Base-by-base conservation (phyloP, 2,888 invertebrate genomes). In the Caenorhabditis imperialis region DNA sequence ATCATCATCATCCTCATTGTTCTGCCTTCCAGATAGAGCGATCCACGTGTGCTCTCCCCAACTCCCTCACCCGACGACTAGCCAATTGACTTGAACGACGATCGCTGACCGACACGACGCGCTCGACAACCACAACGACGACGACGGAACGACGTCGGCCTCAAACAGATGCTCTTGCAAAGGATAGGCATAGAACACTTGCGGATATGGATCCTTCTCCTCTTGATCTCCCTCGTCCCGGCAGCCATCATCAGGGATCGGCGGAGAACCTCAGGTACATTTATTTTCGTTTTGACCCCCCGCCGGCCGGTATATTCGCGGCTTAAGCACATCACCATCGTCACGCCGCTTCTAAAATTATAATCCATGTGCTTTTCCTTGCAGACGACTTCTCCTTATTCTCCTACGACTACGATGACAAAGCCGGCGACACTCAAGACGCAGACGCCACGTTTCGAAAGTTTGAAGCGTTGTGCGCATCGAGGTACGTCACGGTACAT, bases 131-230 rank as follows among this genome's bases (percentile, higher is more conserved):
- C 58, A 69, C 57, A 53, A 53, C 67, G 67, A 58, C 69, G 54
- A 54, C 55, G 55, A 50, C 65, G 54, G 38, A 35, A 51, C 53
- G 54, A 53, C 69, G 60, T 69, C 69, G 69, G 48, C 50, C 54
- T 53, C 38, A 65, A 65, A 72, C 72, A 72, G 72, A 73, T 73
- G 73, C 73, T 74, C 55, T 67, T 74, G 55, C 74, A 74, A 74
- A 67, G 74, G 74, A 74, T 74, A 74, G 74, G 74, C 60, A 67
- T 74, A 67, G 74, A 74, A 61, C 74, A 74, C 51, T 67, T 74
- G 51, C 58, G 67, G 67, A 67, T 74, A 67, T 74, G 74, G 61
- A 67, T 74, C 25, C 50, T 74, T 38, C 45, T 74, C 18, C 48
- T 67, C 14, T 51, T 74, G 22, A 58, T 74, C 25, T 74, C 74